Base-by-base conservation (phyloP, 2,888 invertebrate genomes). In the Lamproptera curius region DNA sequence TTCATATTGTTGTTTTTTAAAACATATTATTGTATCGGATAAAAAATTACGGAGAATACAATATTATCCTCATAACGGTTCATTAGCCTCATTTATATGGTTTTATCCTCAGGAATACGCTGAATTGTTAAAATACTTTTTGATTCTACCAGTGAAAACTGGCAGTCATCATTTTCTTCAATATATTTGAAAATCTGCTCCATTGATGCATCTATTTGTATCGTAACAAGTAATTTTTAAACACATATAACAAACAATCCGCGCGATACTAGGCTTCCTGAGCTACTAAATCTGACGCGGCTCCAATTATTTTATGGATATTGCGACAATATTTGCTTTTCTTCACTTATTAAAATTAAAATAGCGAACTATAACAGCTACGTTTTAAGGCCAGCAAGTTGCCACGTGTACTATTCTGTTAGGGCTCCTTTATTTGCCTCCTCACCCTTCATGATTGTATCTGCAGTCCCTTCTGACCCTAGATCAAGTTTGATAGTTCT, bases 161-260 rank as follows among this genome's bases (percentile, higher is more conserved):
- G 53, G 39, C 52, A 52, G 38, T 54, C 53, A 35, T 51, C 53
- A 33, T 53, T 51, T 39, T 53, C 50, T 50, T 52, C 48, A 26
- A 50, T 41, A 16, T 50, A 47, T 36, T 44, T 42, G 16, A 28
- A 50, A 33, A 53, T 53, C 33, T 50, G 37, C 36, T 53, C 45
- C 50, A 51, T 53, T 49, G 53, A 50, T 45, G 44, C 45, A 38
- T 51, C 51, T 41, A 48, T 38, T 26, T 26, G 39, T 15, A 36
- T 31, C 35, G 35, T 52, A 16, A 14, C 16, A 16, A 14, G 36
- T 17, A 11, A n/a, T 5, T 5, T 8, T 28, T 9, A 28, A 28
- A 28, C 4, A n/a, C 28, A 28, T 28, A 23, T 23, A 23, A 23
- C 23, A n/a, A n/a, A n/a, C n/a, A 23, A 23, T 23, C 23, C 23